phyloP scores from a whole-genome alignment of 2,888 invertebrate genomes.

The Hydrotaea diabolus region DNA sequence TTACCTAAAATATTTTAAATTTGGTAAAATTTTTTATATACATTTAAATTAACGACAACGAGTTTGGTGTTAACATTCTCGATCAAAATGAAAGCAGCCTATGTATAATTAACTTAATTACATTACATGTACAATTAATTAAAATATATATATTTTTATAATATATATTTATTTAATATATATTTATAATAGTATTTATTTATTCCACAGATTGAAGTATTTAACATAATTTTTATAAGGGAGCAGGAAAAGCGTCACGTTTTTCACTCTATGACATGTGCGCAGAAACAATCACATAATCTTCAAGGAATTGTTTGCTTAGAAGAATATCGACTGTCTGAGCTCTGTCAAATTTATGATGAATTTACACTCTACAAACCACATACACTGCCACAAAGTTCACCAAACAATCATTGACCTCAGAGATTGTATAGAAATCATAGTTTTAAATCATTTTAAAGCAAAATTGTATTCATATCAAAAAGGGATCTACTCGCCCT shows the following conservation, averaged over 20 bases:
- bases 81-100: too few species aligned
- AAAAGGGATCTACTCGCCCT: too few species aligned
- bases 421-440: constrained; percentile 12
- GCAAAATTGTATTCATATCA: too few species aligned
- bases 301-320: constrained; percentile 96
- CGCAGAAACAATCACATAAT: constrained; percentile 90
- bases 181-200: too few species aligned
- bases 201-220: constrained; percentile 92
- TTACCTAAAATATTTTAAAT: too few species aligned
- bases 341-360: constrained; percentile 95
- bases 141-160: too few species aligned
- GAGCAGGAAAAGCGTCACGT: constrained; percentile 97
- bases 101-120: too few species aligned
- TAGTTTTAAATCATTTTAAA: background rate
- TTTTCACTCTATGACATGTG: constrained; percentile 98
- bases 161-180: too few species aligned
- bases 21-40: too few species aligned
- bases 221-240: constrained; percentile 97
- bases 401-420: constrained; percentile 70
- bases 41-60: too few species aligned
- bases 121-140: too few species aligned
- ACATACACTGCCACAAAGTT: constrained; percentile 78
- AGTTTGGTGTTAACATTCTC: too few species aligned
- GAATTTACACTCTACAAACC: constrained; percentile 89
- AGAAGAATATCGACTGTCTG: constrained; percentile 95